Base-by-base conservation (phyloP, 1,140 invertebrate genomes). In the Ostrea edulis region DNA sequence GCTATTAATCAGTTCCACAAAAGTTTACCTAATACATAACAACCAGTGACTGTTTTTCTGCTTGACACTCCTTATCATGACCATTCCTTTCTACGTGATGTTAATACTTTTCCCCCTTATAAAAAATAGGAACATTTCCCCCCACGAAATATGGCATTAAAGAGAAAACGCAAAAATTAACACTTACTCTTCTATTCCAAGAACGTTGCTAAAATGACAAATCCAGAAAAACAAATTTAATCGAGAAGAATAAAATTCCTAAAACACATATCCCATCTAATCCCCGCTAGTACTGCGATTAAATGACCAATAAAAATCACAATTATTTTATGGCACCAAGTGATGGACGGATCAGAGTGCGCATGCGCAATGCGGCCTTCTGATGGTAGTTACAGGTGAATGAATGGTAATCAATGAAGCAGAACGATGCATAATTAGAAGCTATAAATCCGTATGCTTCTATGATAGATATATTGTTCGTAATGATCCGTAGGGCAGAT, bases 181-280 rank as follows among this genome's bases (percentile, higher is more conserved):
- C 29, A 77, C 68, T 77, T 77, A 77, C 68, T 77, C 68, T 35
- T 77, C 22, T 29, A 29, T 8, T 22, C 22, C 25, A 29, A 77
- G 68, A 77, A 77, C 68, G 68, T 77, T 77, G 68, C 68, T 77
- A 77, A 77, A 77, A 77, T 35, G 68, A 77, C 22, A 77, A n/a
- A 77, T 77, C 68, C 68, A 77, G n/a, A 29, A 77, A 77, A 35
- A 29, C 25, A 77, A 77, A 35, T 44, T 29, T 29, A 25, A 35
- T 17, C 29, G 14, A 11, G 22, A 77, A 35, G 22, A 77, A 29
- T 29, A 77, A 77, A 25, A 25, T 77, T 77, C 68, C 68, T 44
- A 77, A 77, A 25, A 25, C 68, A 77, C 68, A 77, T 77, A 77
- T 77, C 68, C 68, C 68, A 29, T 77, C 68, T 77, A 77, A 77